Evolutionary conservation across 2,888 invertebrate genomes (phyloP), one percentile per base, ranked within the genome.

Genomic region (Timandra comae): DNA sequence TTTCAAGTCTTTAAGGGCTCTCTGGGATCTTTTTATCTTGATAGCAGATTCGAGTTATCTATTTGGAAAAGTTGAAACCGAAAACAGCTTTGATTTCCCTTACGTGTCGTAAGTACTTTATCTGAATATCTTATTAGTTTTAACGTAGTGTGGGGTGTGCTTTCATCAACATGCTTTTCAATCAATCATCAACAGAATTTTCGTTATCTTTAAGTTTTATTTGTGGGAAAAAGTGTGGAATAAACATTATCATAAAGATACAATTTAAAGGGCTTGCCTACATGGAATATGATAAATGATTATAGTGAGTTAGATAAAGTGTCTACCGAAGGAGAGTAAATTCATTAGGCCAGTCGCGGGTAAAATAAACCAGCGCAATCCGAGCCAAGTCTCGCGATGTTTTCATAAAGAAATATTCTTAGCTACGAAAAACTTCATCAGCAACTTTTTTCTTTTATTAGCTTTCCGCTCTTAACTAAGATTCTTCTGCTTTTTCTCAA

Each of bases 381-480:
- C 55, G 56, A 63, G 59, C 58, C 52, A 56, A 61, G 57, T 68
- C 60, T 56, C 60, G 52, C 56, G 60, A 64, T 67, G 65, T 72
- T 73, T 73, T 69, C 63, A 71, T 69, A 69, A 70, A 66, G 65
- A 74, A 62, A 63, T 74, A 73, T 72, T 57, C 57, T 59, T 49
- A 57, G 61, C 56, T 55, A 63, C 70, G 63, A 63, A 67, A 73
- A 74, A 73, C 72, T 76, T 76, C 57, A 63, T 66, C 61, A 61
- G 56, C 51, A 67, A 72, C 63, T 73, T 77, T 48, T 71, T 74
- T 63, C 50, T 52, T 60, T 72, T 74, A 74, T 77, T 74, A 70
- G 64, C 71, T 72, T 66, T 61, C 60, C 63, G 56, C 55, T 68
- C 65, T 72, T 72, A 68, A 73, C 68, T 71, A 69, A 67, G 60